Percentiles rank a stretch among this genome's conserved stretches.
Evolutionary conservation across 2,113 vertebrate species (phyloP).

Genomic region (Axis porcinus): DNA sequence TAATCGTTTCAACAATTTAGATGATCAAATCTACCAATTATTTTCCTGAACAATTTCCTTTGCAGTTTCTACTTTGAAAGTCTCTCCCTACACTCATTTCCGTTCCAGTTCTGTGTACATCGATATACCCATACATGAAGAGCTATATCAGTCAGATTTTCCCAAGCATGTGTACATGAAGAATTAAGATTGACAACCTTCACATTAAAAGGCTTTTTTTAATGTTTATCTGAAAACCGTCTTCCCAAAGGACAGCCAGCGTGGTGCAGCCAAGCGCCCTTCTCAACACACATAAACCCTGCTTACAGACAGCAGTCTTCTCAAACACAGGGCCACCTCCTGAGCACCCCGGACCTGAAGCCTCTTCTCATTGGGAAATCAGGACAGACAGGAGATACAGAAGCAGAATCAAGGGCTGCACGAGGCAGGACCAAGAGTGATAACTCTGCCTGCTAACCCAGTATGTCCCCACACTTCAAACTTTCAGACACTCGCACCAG

Average conservation of each 20-base stretch:
- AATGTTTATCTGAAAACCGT: background rate
- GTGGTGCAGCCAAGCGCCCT: background rate
- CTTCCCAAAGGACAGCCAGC: background rate
- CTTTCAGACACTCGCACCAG: background rate
- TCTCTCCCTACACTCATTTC: background rate
- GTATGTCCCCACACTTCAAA: background rate
- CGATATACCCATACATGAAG: background rate
- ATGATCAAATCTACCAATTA: background rate
- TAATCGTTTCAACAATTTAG: background rate
- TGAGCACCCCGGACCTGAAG: rapidly evolving
- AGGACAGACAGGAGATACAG: background rate
- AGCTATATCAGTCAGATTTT: background rate
- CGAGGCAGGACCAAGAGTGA: too few species aligned
- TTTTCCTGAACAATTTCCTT: background rate
- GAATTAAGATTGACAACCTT: background rate
- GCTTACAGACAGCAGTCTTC: background rate
- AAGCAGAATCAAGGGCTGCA: rapidly evolving
- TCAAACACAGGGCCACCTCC: background rate
- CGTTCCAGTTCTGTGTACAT: background rate
- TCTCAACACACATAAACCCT: background rate
- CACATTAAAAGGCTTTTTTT: background rate
- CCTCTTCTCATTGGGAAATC: background rate
- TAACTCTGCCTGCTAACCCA: background rate
- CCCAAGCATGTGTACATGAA: background rate
- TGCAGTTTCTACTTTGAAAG: background rate